Percentiles rank a stretch among this genome's conserved stretches.
These are phyloP conservation scores for Notolabrus celidotus DNA, from an alignment of 2,797 vertebrate genomes.

Conservation along the genomic window DNA sequence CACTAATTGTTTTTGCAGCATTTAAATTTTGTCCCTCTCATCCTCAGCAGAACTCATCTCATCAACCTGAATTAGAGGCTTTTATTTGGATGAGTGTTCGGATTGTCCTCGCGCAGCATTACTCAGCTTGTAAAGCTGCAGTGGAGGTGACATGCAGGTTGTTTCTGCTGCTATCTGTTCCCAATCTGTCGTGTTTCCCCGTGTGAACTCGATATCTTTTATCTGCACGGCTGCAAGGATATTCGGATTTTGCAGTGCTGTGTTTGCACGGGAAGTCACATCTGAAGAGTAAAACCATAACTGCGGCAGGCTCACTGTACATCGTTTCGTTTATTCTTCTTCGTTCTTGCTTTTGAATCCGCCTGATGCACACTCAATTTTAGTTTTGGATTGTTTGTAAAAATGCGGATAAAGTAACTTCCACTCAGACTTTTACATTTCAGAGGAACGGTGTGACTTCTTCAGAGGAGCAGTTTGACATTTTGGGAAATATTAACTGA, in stretches of 20 bases:
- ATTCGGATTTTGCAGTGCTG: constrained; percentile 17
- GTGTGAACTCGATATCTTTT: constrained; percentile 11
- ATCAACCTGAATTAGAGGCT: constrained; percentile 54
- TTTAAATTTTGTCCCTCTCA: constrained; percentile 21
- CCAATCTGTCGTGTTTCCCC: constrained; percentile 29
- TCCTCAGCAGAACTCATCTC: constrained; percentile 45
- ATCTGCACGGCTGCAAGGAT: constrained; percentile 3
- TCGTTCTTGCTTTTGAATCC: neutral
- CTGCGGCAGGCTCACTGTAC: neutral
- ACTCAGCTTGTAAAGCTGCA: constrained; percentile 44
- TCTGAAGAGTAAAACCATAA: neutral
- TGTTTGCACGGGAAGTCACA: constrained; percentile 20
- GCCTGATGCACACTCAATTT: neutral
- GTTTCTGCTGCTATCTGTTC: constrained; percentile 40
- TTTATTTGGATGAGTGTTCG: constrained; percentile 39
- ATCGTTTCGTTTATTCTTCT: constrained; percentile 11
- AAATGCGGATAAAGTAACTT: neutral
- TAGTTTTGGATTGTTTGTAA: neutral
- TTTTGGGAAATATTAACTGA: neutral
- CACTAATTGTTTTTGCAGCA: constrained; percentile 40
- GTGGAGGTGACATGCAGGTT: constrained; percentile 23
- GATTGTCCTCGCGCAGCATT: constrained; percentile 15
- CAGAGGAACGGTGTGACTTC: neutral
- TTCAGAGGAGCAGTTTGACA: neutral
- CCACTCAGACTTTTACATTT: neutral